phyloP scores from a whole-genome alignment of 23 tunicate genomes.

The Diplosoma virens region DNA sequence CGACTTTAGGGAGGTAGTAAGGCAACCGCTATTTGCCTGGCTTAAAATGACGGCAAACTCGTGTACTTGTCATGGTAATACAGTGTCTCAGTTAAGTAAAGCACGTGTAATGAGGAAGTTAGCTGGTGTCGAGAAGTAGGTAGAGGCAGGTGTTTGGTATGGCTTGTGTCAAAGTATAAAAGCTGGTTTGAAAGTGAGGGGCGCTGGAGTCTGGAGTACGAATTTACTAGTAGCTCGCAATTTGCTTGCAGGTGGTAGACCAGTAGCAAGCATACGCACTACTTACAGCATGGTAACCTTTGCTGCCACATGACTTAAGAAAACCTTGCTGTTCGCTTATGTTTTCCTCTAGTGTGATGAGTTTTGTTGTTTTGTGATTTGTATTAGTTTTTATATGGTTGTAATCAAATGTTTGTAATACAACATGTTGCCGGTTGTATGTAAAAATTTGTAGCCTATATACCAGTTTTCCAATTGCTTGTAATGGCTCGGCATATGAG shows the following conservation, averaged over 20 bases:
- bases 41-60: conserved; percentile 11
- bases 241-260: conserved; percentile 12
- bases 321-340: conserved; percentile 13
- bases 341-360: conserved; percentile 16
- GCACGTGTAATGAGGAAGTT: conserved; percentile 13
- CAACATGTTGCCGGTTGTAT: neutral
- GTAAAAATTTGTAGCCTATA: conserved; percentile 3
- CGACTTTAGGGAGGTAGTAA: conserved; percentile 1
- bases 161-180: neutral
- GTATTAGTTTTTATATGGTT: neutral
- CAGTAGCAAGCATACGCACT: conserved; percentile 6
- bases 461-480: neutral
- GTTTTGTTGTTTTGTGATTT: conserved; percentile 2
- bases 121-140: conserved; percentile 16
- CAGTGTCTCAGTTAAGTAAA: neutral
- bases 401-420: conserved; percentile 12
- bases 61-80: conserved; percentile 17
- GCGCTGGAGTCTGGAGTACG: neutral
- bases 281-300: conserved; percentile 9
- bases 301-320: conserved; percentile 10
- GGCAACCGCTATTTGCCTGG: conserved; percentile 35
- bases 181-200: no score
- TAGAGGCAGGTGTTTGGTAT: neutral
- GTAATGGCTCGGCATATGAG: neutral
- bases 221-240: conserved; percentile 9